Evolutionary conservation across 2,113 vertebrate genomes (phyloP).

Genomic region (Triplophysa dalaica): DNA sequence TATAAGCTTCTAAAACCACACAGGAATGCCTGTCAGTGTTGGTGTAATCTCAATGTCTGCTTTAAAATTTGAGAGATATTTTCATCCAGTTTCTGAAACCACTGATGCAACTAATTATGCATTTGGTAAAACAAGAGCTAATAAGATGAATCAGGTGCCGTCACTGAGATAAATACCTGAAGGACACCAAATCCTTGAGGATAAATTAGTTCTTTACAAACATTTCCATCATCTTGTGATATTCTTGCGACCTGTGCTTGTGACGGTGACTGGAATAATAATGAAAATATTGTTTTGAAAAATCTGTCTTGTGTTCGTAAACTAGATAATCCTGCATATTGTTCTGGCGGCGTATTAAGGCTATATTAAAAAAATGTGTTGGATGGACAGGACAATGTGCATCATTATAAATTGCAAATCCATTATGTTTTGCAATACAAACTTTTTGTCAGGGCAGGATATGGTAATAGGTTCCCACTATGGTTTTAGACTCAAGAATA

Average conservation of each 20-base stretch:
- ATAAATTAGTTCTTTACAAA: constrained; percentile 38
- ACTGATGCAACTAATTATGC: constrained; percentile 38
- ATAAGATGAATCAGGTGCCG: constrained; percentile 33
- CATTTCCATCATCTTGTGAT: constrained; percentile 39
- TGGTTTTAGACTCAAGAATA: not conserved
- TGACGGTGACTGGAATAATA: constrained; percentile 28
- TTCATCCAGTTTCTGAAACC: constrained; percentile 12
- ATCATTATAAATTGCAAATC: constrained; percentile 1
- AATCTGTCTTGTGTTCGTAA: not conserved
- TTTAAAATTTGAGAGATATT: not conserved
- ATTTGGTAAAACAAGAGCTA: constrained; percentile 30
- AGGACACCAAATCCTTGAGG: constrained; percentile 39
- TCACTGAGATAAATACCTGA: constrained; percentile 32
- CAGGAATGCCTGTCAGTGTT: not conserved
- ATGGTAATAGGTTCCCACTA: constrained; percentile 2
- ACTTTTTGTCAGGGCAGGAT: constrained; percentile 3
- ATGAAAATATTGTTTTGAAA: constrained; percentile 22
- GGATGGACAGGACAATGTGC: too few species aligned
- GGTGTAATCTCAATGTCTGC: not conserved
- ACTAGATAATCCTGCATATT: not conserved
- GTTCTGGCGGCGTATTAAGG: not conserved
- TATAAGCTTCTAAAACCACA: not conserved
- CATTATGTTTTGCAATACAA: constrained; percentile 6
- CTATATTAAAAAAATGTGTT: not conserved
- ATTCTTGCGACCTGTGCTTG: constrained; percentile 30